Conservation (phyloP, 2,888 invertebrate genomes). For the Anthrax anthrax region DNA sequence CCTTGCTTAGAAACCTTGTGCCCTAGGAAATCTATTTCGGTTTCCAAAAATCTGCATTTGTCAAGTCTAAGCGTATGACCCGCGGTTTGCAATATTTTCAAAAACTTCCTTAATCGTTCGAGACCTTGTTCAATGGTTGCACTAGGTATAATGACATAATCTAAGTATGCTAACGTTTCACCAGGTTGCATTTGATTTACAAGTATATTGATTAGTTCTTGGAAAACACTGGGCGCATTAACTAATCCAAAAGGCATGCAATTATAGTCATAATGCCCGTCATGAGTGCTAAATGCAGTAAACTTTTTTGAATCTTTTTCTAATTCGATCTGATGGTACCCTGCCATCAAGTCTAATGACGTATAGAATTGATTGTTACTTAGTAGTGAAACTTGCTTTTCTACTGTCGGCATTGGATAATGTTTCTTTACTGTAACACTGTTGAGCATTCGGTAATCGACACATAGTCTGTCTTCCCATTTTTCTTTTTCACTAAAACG, state of each 20-base stretch:
- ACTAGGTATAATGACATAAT: constrained; percentile 12
- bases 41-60: constrained; percentile 11
- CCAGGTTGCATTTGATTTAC: not conserved
- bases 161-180: constrained; percentile 8
- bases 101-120: constrained; percentile 6
- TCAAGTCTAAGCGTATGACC: constrained; percentile 11
- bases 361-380: not conserved
- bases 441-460: not conserved
- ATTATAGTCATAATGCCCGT: constrained; percentile 4
- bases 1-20: constrained; percentile 11
- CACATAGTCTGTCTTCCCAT: not conserved
- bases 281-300: not conserved
- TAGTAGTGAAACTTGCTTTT: not conserved
- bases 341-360: not conserved
- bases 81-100: constrained; percentile 7
- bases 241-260: constrained; percentile 4
- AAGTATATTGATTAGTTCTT: not conserved
- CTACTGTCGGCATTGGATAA: not conserved
- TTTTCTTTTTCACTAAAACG: not conserved
- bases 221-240: constrained; percentile 4
- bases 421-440: not conserved
- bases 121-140: constrained; percentile 3
- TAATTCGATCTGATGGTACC: not conserved
- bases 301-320: not conserved
- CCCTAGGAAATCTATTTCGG: constrained; percentile 10